phyloP scores from a whole-genome alignment of 2,888 invertebrate genomes.

The Pachymerium ferrugineum region DNA sequence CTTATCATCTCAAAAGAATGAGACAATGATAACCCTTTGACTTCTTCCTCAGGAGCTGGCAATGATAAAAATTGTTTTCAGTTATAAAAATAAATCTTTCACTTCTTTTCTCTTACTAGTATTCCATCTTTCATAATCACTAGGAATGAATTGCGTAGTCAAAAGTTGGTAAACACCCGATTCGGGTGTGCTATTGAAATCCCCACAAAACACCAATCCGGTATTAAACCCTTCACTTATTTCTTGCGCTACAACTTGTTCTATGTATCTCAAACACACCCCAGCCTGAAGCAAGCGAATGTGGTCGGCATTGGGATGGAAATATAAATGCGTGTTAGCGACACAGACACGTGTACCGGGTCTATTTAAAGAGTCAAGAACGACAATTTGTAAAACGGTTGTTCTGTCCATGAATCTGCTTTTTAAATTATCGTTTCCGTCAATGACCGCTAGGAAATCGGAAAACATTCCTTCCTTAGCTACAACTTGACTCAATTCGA shows the following conservation, averaged over 20 bases:
- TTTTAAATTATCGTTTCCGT: conserved; percentile 40
- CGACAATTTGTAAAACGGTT: conserved; percentile 58
- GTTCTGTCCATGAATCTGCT: conserved; percentile 55
- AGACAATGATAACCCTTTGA: conserved; percentile 57
- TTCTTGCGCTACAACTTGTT: conserved; percentile 51
- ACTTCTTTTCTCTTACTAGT: conserved; percentile 60
- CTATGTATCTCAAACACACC: conserved; percentile 64
- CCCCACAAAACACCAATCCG: conserved; percentile 76
- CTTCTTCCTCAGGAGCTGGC: conserved; percentile 54
- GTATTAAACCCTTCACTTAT: conserved; percentile 49
- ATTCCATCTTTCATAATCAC: conserved; percentile 66
- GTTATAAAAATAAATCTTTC: background rate
- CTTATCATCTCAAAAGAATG: conserved; percentile 64
- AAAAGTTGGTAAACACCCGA: conserved; percentile 74
- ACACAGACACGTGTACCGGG: conserved; percentile 42
- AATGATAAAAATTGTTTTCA: background rate
- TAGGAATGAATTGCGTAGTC: conserved; percentile 61
- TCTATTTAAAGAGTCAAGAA: conserved; percentile 38
- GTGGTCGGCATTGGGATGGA: conserved; percentile 84
- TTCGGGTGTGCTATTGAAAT: conserved; percentile 83
- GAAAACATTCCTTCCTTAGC: conserved; percentile 36
- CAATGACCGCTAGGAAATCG: conserved; percentile 34
- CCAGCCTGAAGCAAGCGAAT: conserved; percentile 79
- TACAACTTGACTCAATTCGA: conserved; percentile 38
- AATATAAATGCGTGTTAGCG: conserved; percentile 90